These are phyloP conservation scores for Orientallactaga bullata DNA, from an alignment of 2,113 vertebrate genomes.

Conservation along the genomic window DNA sequence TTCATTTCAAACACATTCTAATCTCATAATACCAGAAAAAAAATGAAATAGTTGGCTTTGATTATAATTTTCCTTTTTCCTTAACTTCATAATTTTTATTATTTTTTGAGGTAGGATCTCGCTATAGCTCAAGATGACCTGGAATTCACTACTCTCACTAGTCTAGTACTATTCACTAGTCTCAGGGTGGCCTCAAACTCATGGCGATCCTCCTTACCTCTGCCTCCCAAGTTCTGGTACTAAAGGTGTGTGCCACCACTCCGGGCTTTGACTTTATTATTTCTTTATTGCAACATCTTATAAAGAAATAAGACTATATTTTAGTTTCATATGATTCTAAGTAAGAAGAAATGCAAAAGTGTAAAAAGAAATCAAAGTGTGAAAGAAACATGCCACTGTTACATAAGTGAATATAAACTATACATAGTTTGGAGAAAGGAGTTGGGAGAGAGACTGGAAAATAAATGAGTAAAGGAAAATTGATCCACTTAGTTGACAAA, in stretches of 20 bases:
- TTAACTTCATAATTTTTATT: no score
- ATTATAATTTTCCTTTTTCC: no score
- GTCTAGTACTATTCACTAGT: no score
- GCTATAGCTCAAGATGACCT: no score
- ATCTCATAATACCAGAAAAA: neutral
- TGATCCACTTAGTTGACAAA: neutral
- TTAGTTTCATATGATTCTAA: neutral
- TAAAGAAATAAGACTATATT: neutral
- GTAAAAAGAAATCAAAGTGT: neutral
- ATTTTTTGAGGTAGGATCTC: no score
- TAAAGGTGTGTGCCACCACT: no score
- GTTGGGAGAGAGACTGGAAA: neutral
- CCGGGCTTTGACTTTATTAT: no score
- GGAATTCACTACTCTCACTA: no score
- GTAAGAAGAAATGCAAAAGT: neutral
- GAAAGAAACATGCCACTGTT: neutral
- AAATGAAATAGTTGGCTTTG: neutral
- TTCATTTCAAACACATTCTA: neutral
- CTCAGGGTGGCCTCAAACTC: no score
- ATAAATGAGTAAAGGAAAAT: neutral
- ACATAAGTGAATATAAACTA: neutral
- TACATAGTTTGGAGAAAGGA: neutral
- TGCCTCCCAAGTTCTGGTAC: no score
- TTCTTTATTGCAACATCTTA: neutral
- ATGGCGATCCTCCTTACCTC: no score